phyloP scores from a whole-genome alignment of 2,113 vertebrate species.

The Tyto alba region DNA sequence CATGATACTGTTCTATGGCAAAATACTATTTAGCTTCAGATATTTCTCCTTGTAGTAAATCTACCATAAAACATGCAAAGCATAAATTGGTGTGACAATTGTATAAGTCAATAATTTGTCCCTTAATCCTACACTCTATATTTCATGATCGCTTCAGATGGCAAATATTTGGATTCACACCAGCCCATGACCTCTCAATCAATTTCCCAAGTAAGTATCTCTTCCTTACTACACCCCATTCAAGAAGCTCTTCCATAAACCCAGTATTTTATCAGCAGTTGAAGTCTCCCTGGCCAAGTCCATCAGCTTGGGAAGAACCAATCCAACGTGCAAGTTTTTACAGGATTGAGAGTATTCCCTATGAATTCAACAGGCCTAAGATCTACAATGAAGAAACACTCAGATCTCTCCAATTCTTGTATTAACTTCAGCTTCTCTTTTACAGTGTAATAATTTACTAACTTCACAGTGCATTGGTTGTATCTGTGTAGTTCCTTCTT shows the following conservation, averaged over 20 bases:
- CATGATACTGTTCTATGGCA: not conserved
- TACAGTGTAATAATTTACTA: not conserved
- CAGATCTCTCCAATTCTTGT: not conserved
- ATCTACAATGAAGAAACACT: not conserved
- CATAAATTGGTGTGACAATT: not conserved
- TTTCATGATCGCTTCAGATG: not conserved
- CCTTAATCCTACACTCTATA: not conserved
- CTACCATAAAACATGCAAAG: not conserved
- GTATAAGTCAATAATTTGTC: not conserved
- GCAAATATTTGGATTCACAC: not conserved
- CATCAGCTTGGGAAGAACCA: fast-evolving
- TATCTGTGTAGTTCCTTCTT: not conserved
- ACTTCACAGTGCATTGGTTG: not conserved
- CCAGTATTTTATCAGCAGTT: not conserved
- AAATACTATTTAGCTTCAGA: not conserved
- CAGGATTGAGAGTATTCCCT: not conserved
- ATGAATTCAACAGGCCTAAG: not conserved
- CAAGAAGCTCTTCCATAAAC: not conserved
- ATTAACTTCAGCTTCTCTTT: not conserved
- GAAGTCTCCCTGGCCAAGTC: not conserved
- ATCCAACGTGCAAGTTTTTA: not conserved
- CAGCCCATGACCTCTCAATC: not conserved
- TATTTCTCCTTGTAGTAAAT: not conserved
- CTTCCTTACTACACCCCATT: not conserved
- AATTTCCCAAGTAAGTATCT: not conserved